Evolutionary conservation across 2,113 vertebrate species (phyloP).

Genomic region (Rafetus swinhoei): DNA sequence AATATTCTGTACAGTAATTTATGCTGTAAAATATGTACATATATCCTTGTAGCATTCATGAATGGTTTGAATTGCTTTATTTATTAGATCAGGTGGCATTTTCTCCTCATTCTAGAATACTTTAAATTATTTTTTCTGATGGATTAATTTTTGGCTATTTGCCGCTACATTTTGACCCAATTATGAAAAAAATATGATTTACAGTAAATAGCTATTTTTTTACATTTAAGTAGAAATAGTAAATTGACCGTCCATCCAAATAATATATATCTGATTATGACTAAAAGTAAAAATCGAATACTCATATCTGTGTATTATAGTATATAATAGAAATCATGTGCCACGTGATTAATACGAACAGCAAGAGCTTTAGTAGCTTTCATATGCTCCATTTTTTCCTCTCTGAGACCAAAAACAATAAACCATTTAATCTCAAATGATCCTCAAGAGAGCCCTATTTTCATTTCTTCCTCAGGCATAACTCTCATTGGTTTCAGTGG

Average conservation of each 20-base stretch:
- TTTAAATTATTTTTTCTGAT: conserved; percentile 56
- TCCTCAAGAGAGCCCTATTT: not conserved
- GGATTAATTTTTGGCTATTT: conserved; percentile 36
- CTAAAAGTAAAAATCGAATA: conserved; percentile 30
- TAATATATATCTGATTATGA: conserved; percentile 47
- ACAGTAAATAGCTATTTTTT: conserved; percentile 25
- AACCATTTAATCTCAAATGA: conserved; percentile 34
- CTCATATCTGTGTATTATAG: conserved; percentile 42
- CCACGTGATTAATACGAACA: conserved; percentile 16
- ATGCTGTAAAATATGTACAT: conserved; percentile 73
- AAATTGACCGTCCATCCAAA: conserved; percentile 28
- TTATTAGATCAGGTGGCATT: conserved; percentile 50
- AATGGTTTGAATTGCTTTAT: conserved; percentile 67
- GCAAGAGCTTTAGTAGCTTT: conserved; percentile 44
- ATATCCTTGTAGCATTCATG: conserved; percentile 48
- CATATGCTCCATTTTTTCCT: conserved; percentile 39
- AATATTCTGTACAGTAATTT: conserved; percentile 68
- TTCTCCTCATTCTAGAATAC: conserved; percentile 46
- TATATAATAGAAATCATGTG: conserved; percentile 38
- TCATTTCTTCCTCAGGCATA: conserved; percentile 48
- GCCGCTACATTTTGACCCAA: conserved; percentile 41
- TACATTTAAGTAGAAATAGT: conserved; percentile 47
- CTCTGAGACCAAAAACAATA: conserved; percentile 32
- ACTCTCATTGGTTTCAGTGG: conserved; percentile 16
- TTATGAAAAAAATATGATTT: conserved; percentile 27